phyloP scores from a whole-genome alignment of 2,888 invertebrate species.

The Cetonia aurata region DNA sequence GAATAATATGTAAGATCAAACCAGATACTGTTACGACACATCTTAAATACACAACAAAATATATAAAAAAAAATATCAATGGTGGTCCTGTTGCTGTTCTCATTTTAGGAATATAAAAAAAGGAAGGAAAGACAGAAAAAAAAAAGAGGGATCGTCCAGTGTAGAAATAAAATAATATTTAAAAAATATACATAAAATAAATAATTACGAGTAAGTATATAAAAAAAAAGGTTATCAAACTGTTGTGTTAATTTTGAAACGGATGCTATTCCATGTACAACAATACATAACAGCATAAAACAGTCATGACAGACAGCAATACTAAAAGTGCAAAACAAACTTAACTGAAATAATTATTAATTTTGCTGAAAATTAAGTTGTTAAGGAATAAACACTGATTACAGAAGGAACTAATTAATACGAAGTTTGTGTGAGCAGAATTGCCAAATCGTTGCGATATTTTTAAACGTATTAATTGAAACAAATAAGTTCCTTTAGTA shows the following conservation, averaged over 20 bases:
- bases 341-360: conserved; percentile 43
- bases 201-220: neutral
- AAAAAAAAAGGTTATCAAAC: conserved; percentile 30
- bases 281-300: conserved; percentile 40
- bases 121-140: neutral
- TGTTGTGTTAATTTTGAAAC: conserved; percentile 41
- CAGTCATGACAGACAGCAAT: conserved; percentile 44
- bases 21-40: neutral
- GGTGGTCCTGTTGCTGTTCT: conserved; percentile 25
- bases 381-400: conserved; percentile 42
- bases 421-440: neutral
- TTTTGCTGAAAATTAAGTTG: conserved; percentile 45
- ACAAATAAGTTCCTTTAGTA: conserved; percentile 27
- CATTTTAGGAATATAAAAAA: conserved; percentile 6
- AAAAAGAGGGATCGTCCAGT: conserved; percentile 5
- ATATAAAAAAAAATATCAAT: neutral
- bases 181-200: conserved; percentile 2
- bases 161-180: no score
- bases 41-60: conserved; percentile 20
- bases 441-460: neutral
- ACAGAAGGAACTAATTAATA: conserved; percentile 37
- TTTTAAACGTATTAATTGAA: no score
- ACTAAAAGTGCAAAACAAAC: conserved; percentile 48
- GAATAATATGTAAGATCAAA: conserved; percentile 6
- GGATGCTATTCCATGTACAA: conserved; percentile 40